Conservation (phyloP, 2,888 invertebrate species). For the Rosalia funebris region DNA sequence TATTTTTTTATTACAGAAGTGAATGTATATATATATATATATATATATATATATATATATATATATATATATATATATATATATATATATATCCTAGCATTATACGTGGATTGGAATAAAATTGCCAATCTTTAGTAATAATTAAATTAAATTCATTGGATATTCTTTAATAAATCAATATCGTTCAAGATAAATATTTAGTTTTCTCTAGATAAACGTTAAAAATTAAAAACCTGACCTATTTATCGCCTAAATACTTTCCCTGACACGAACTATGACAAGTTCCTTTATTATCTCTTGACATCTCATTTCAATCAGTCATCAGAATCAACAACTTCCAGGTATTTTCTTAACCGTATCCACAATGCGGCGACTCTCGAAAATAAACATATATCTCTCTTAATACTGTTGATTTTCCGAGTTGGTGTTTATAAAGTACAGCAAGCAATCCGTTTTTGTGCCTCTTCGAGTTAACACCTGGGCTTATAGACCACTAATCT, state of each 20-base stretch:
- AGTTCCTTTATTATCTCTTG: background rate
- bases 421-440: constrained; percentile 17
- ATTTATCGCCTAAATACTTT: background rate
- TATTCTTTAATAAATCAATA: no score
- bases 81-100: no score
- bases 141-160: no score
- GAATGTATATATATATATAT: no score
- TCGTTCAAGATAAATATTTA: no score
- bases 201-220: no score
- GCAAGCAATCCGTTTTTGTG: constrained; percentile 30
- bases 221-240: no score
- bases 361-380: background rate
- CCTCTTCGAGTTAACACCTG: constrained; percentile 56
- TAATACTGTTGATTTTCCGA: constrained; percentile 24
- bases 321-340: constrained; percentile 3
- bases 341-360: background rate
- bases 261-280: background rate
- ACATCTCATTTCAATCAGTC: background rate
- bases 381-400: constrained; percentile 16
- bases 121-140: no score
- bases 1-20: no score
- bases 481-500: constrained; percentile 53
- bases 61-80: no score
- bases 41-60: no score
- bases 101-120: no score